A percentile compares a stretch with the other conserved stretches of the same genome.
Evolutionary conservation across 2,113 vertebrate species (phyloP).

Genomic region (Solea senegalensis): DNA sequence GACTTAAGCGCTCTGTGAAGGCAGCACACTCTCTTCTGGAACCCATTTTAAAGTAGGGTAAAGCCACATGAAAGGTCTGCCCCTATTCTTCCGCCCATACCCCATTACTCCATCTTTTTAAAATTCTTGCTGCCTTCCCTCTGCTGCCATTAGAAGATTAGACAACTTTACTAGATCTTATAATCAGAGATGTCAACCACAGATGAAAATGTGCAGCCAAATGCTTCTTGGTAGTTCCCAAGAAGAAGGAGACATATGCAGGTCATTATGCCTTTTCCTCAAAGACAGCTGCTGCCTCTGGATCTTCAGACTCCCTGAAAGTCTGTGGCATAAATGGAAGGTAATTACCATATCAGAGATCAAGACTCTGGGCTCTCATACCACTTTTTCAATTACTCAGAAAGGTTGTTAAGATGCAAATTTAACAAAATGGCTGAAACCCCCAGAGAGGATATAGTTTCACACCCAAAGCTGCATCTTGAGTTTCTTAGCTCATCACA

Average conservation of each 20-base stretch:
- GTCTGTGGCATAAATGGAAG: constrained; percentile 72
- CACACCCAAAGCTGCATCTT: constrained; percentile 68
- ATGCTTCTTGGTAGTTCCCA: constrained; percentile 65
- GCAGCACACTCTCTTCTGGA: constrained; percentile 66
- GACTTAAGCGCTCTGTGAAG: constrained; percentile 49
- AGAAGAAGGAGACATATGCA: constrained; percentile 69
- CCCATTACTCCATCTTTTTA: constrained; percentile 23
- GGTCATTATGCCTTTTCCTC: constrained; percentile 74
- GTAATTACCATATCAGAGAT: constrained; percentile 78
- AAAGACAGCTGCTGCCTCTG: constrained; percentile 73
- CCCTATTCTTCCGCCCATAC: constrained; percentile 47
- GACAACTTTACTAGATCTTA: constrained; percentile 73
- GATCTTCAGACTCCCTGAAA: constrained; percentile 65
- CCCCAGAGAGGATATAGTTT: constrained; percentile 71
- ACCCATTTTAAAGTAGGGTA: constrained; percentile 68
- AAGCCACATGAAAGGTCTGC: constrained; percentile 73
- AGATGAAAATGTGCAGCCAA: constrained; percentile 64
- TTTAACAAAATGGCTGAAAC: constrained; percentile 75
- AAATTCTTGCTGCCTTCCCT: constrained; percentile 31
- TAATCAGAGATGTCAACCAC: constrained; percentile 76
- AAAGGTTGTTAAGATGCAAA: constrained; percentile 82
- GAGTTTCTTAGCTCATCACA: constrained; percentile 73
- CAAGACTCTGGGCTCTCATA: constrained; percentile 74
- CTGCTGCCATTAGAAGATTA: constrained; percentile 68
- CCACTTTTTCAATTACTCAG: constrained; percentile 80